These are phyloP conservation scores for Eristalis intricaria DNA, from an alignment of 2,888 invertebrate genomes.

Conservation along the genomic window DNA sequence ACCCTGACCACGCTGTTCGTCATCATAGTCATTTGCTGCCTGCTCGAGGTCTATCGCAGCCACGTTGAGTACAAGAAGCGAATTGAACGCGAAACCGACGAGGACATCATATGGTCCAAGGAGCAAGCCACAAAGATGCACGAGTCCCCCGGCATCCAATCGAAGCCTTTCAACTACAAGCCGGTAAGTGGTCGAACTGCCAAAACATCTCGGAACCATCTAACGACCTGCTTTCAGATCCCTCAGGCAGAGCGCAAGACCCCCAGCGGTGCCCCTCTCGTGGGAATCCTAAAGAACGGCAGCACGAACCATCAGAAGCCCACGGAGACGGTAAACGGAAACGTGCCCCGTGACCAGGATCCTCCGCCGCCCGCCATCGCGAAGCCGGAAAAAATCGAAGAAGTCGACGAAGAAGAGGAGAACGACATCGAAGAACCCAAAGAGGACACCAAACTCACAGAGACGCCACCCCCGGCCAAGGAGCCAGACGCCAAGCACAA, in stretches of 20 bases:
- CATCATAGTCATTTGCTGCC: slow-evolving; percentile 85
- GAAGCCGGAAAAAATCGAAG: slow-evolving; percentile 74
- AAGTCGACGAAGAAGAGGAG: slow-evolving; percentile 77
- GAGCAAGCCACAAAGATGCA: slow-evolving; percentile 88
- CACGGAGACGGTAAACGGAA: slow-evolving; percentile 54
- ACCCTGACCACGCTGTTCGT: slow-evolving; percentile 89
- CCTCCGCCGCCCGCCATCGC: neutral
- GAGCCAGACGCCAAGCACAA: neutral
- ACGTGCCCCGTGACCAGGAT: slow-evolving; percentile 57
- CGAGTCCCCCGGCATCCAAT: slow-evolving; percentile 83
- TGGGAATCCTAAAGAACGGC: slow-evolving; percentile 81
- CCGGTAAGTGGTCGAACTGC: slow-evolving; percentile 81
- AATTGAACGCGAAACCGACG: slow-evolving; percentile 89
- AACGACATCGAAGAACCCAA: slow-evolving; percentile 61
- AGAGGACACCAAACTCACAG: slow-evolving; percentile 10
- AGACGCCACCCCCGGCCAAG: neutral
- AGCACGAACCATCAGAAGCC: slow-evolving; percentile 73
- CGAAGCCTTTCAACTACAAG: slow-evolving; percentile 82
- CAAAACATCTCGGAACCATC: neutral
- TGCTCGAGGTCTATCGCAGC: slow-evolving; percentile 89
- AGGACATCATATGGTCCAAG: slow-evolving; percentile 87
- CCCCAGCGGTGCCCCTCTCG: slow-evolving; percentile 77
- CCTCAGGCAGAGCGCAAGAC: slow-evolving; percentile 79
- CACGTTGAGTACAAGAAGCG: slow-evolving; percentile 88
- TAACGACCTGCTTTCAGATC: slow-evolving; percentile 73